Evolutionary conservation across 2,113 vertebrate genomes (phyloP).

Genomic region (Heterocephalus glaber): DNA sequence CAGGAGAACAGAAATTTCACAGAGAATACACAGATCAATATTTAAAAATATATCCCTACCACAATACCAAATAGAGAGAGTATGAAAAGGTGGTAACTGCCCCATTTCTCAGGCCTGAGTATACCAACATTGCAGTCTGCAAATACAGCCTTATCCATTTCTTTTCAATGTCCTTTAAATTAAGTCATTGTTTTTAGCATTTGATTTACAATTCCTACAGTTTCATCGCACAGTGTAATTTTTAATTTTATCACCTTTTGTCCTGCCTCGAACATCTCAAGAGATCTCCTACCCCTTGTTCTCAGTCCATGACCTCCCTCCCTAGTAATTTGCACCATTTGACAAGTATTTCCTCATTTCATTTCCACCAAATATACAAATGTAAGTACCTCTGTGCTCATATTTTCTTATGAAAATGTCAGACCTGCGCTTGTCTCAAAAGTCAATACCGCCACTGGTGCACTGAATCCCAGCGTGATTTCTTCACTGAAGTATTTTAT

Average conservation of each 20-base stretch:
- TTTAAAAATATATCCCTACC: not conserved
- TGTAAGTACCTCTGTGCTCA: rapidly evolving
- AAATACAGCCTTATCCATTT: not conserved
- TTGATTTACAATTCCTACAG: not conserved
- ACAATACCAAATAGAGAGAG: not conserved
- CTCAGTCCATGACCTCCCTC: not conserved
- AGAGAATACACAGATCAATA: not conserved
- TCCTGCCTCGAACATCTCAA: not conserved
- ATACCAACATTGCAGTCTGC: not conserved
- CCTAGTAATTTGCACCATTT: not conserved
- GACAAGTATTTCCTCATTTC: not conserved
- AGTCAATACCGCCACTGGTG: not conserved
- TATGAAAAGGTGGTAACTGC: not conserved
- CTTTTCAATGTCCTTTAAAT: not conserved
- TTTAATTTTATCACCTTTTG: not conserved
- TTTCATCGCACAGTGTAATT: not conserved
- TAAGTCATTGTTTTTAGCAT: not conserved
- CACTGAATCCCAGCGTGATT: not conserved
- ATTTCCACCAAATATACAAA: not conserved
- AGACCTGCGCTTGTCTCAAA: not conserved
- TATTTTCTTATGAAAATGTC: not conserved
- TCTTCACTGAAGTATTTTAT: not conserved
- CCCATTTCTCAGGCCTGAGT: not conserved
- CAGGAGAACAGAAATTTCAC: not conserved
- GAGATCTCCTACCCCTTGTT: not conserved